Conservation (phyloP, 2,797 vertebrate genomes). For the Macroramphosus scolopax region DNA sequence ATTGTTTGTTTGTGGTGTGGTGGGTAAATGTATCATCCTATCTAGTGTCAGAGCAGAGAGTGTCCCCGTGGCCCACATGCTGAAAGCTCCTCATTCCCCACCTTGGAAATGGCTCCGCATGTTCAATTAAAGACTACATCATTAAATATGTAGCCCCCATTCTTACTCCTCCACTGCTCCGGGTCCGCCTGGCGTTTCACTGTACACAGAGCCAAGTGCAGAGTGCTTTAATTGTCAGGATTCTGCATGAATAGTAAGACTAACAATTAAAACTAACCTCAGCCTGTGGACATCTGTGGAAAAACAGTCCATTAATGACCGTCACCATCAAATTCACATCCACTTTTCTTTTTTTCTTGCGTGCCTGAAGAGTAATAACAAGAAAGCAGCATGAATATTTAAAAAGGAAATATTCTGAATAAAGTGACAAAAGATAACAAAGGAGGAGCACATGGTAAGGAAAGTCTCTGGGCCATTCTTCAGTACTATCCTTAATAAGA, state of each 20-base stretch:
- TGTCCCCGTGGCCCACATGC: slow-evolving; percentile 34
- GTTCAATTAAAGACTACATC: slow-evolving; percentile 63
- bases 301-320: slow-evolving; percentile 1
- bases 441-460: no score
- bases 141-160: slow-evolving; percentile 63
- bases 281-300: slow-evolving; percentile 8
- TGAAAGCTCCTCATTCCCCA: slow-evolving; percentile 32
- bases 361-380: no score
- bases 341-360: neutral
- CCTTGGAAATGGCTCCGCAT: slow-evolving; percentile 47
- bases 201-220: slow-evolving; percentile 24
- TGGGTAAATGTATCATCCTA: slow-evolving; percentile 45
- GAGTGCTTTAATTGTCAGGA: slow-evolving; percentile 18
- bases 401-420: slow-evolving; percentile 7
- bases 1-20: slow-evolving; percentile 20
- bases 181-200: slow-evolving; percentile 28
- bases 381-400: no score
- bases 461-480: no score
- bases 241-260: slow-evolving; percentile 25
- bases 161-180: slow-evolving; percentile 19
- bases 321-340: neutral
- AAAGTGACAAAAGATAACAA: no score
- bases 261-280: slow-evolving; percentile 21
- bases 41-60: slow-evolving; percentile 23
- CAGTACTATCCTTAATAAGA: no score